Evolutionary conservation across 64 coral and sea anemone species (phyloP).

Genomic region (Astreopora myriophthalma): DNA sequence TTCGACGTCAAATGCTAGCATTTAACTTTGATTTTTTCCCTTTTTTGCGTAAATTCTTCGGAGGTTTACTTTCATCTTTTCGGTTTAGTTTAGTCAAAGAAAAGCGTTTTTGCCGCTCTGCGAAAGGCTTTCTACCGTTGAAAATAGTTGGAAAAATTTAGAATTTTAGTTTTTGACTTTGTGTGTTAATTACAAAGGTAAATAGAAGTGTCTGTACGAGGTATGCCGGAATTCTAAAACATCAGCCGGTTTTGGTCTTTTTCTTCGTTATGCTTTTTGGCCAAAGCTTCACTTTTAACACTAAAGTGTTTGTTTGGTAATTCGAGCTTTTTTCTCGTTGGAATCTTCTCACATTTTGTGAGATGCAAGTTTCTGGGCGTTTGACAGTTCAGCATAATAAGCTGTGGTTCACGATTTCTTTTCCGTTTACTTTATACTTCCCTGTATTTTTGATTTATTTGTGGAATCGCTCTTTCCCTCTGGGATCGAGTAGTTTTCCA

Average conservation of each 20-base stretch:
- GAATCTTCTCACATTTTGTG: constrained; percentile 33
- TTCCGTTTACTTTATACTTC: constrained; percentile 39
- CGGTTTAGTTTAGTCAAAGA: constrained; percentile 66
- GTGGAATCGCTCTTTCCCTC: constrained; percentile 13
- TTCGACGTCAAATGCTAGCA: constrained; percentile 43
- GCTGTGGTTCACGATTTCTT: constrained; percentile 30
- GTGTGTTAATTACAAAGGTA: constrained; percentile 91
- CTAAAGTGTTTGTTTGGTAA: constrained; percentile 50
- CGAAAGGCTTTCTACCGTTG: constrained; percentile 55
- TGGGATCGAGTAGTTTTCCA: constrained; percentile 18
- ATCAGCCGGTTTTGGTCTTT: constrained; percentile 5
- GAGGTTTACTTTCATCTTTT: constrained; percentile 79
- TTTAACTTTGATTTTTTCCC: constrained; percentile 66
- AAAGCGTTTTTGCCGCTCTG: constrained; percentile 38
- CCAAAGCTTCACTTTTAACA: constrained; percentile 5
- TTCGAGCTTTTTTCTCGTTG: constrained; percentile 53
- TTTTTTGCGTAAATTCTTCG: constrained; percentile 53
- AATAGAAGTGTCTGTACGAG: constrained; percentile 75
- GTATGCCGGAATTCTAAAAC: constrained; percentile 70
- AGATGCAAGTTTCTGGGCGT: constrained; percentile 11
- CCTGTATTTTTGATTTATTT: constrained; percentile 38
- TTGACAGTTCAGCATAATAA: constrained; percentile 42
- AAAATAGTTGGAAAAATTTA: constrained; percentile 72
- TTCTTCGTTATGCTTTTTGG: constrained; percentile 33
- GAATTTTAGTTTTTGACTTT: constrained; percentile 78